Base-by-base conservation (phyloP, 2,888 invertebrate species). In the Cataglyphis livida region DNA sequence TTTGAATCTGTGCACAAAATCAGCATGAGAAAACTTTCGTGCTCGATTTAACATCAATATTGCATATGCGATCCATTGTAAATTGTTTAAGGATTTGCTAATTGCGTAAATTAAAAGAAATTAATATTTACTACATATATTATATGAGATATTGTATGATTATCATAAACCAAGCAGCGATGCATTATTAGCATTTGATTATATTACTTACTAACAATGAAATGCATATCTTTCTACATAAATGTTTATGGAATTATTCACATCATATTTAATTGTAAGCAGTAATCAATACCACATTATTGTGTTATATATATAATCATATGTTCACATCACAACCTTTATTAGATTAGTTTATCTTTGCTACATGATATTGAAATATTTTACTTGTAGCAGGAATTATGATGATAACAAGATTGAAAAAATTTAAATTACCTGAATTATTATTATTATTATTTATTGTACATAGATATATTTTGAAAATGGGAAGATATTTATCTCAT, bases 151-250 rank as follows among this genome's bases (percentile, higher is more conserved):
- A 85, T 88, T 86, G 82, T 83, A 84, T 66, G 81, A 79, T 71
- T 84, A 84, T 88, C 83, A 75, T 85, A 88, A 89, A 70, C 28
- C 85, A 82, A 73, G 32, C 18, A 61, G 59, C 61, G 15, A 68
- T 86, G 84, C 51, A 82, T 81, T 65, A 57, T 83, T 87, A 83
- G 79, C 83, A 84, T 87, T 85, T 90, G 83, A 71, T 86, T 87
- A 78, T 84, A 86, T 81, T 51, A 51, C 83, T 89, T 88, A 81
- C 73, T 87, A 84, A 85, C 65, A 84, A 84, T 84, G 82, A 88
- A 82, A 84, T 90, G 92, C 92, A 92, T 92, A 92, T 92, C 92
- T 89, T 90, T 90, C 82, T 61, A 85, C 59, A 85, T 86, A 85
- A 87, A 81, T 84, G 71, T 89, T 88, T 78, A 87, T 85, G 71